These are phyloP conservation scores for Taenaris catops DNA, from an alignment of 2,888 invertebrate species.

Conservation along the genomic window DNA sequence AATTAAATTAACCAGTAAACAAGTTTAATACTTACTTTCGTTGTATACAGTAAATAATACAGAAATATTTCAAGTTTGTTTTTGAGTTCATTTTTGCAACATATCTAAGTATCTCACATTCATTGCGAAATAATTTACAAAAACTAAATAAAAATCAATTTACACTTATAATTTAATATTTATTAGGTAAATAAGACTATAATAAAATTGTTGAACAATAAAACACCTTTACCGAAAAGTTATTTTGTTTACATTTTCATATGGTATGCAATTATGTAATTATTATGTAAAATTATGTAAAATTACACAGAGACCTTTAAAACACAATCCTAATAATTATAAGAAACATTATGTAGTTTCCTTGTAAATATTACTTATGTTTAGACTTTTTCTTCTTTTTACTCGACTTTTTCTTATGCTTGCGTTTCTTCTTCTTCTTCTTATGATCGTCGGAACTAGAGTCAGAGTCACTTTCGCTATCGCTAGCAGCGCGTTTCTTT, in stretches of 20 bases:
- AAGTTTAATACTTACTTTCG: too few species aligned
- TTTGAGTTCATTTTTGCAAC: too few species aligned
- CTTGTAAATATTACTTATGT: constrained; percentile 49
- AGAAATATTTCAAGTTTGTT: too few species aligned
- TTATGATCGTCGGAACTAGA: constrained; percentile 83
- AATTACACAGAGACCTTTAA: constrained; percentile 28
- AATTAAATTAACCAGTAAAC: too few species aligned
- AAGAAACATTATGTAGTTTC: constrained; percentile 9
- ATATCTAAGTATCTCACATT: too few species aligned
- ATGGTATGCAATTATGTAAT: too few species aligned
- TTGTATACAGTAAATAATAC: too few species aligned
- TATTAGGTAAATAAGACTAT: constrained; percentile 24
- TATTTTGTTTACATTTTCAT: constrained; percentile 10
- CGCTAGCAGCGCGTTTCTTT: constrained; percentile 80
- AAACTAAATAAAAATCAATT: constrained; percentile 3
- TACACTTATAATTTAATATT: constrained; percentile 15
- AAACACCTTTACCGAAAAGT: constrained; percentile 23
- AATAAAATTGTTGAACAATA: constrained; percentile 27
- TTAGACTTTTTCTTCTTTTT: constrained; percentile 87
- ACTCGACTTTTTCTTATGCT: constrained; percentile 84
- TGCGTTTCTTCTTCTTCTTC: constrained; percentile 84
- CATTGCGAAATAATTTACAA: too few species aligned
- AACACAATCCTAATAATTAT: constrained; percentile 21
- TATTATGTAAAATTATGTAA: constrained; percentile 27
- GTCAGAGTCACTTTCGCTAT: constrained; percentile 83